Evolutionary conservation across 2,113 vertebrate species (phyloP), one percentile per base, ranked within the genome.

Genomic region (Hippocampus barbouri): DNA sequence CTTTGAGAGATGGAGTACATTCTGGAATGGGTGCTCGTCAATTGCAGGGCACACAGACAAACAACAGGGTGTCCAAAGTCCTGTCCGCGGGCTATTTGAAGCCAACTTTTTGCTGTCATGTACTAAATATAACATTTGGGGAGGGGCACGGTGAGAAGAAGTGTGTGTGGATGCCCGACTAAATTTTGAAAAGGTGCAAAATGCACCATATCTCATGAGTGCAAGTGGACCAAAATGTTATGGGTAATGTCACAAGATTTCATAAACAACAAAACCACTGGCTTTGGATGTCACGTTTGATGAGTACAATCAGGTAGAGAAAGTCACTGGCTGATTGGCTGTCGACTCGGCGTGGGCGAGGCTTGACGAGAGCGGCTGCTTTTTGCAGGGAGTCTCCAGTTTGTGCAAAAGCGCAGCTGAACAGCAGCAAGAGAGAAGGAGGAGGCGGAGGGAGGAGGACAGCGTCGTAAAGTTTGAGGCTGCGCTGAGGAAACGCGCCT

Each of bases 291-390:
- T 23, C 6, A 14, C 23, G 0, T 21, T 40, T 7, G 34, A n/a
- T 64, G n/a, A n/a, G 21, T 21, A 41, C 21, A 64, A 43, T 38
- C 34, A 23, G n/a, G 74, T 67, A 15, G 45, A 8, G 51, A 57
- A 66, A 9, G 30, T 23, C 27, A 57, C 27, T 68, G n/a, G 70
- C 70, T 88, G 85, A 90, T 90, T 90, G 89, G 89, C 79, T 87
- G 80, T 47, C 62, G 43, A 63, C 49, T 65, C 47, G 15, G 49
- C 45, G 78, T 69, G 75, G 71, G 72, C 69, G 53, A 60, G 72
- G 86, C 68, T 83, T 68, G 69, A 75, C 79, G 75, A 81, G 75
- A 9, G 64, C 64, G 65, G 69, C 66, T 20, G 70, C 68, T 73
- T 74, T 70, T 41, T 72, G 53, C 56, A 59, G 69, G 67, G 70